Evolutionary conservation across 64 coral and sea anemone genomes (phyloP), one percentile per base, ranked within the genome.

Genomic region (Dendronephthya gigantea): DNA sequence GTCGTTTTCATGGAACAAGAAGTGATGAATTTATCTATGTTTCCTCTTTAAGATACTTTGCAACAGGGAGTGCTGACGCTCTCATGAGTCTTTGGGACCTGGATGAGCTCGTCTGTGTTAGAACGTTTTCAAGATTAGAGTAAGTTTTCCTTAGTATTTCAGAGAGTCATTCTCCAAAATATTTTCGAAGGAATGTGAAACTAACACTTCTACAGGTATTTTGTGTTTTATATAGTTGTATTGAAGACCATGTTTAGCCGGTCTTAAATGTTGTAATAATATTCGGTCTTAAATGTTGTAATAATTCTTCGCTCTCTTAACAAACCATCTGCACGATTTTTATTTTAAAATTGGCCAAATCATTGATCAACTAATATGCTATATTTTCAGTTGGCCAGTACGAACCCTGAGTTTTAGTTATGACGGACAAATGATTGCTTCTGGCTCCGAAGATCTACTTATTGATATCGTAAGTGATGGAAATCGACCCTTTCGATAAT

Each of bases 51-150:
- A 98, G 95, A 49, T 98, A 98, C 82, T 98, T 98, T 93, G 95
- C 95, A 23, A 98, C 95, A 58, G 95, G 95, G 17, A 98, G 95
- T 90, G 95, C 95, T 25, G 95, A 98, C 89, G 95, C 95, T 23
- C 89, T 98, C 38, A 92, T 98, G 14, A 98, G 95, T 45, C 35
- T 98, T 31, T 98, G 95, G 95, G 95, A 98, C 48, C 50, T 98
- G 17, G 95, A 98, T 91, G 95, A 98, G 58, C 85, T 98, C 39
- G 95, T 98, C 31, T 98, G 95, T 90, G 95, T 98, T 3, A 81
- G 95, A 87, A 98, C 95, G 35, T 98, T 98, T 68, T 98, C 95
- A 83, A 91, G 95, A 85, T 87, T 98, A 19, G 95, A 98, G 95
- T 98, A 62, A 98, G 95, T 98, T n/a, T 39, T 7, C 41, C 11